Evolutionary conservation across 1,140 invertebrate species (phyloP), one percentile per base, ranked within the genome.

Genomic region (Anthonomus grandis): DNA sequence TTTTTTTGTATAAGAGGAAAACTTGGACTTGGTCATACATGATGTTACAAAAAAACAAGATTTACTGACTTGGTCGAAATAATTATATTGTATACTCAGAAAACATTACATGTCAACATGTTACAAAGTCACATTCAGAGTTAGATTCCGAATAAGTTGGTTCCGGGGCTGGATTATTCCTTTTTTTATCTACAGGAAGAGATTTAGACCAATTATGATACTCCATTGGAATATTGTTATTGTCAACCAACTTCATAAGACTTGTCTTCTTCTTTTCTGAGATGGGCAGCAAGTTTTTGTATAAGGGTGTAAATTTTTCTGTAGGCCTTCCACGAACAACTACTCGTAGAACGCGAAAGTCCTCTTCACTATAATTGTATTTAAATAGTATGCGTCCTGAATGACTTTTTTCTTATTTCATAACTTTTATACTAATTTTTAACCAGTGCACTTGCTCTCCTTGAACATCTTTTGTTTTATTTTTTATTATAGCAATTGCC

Each of bases 301-400:
- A 39, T 39, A 17, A 39, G 9, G 13, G 13, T 39, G 9, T 39
- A 39, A 15, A 15, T 15, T n/a, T 39, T 9, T 39, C 37, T 13
- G 37, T 39, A 17, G 9, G 13, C 17, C 37, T 9, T 39, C 37
- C 37, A 12, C 37, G 13, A 5, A 9, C 37, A 39, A 39, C 6
- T 39, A 39, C 13, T 39, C 37, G 9, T n/a, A 39, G 9, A 13
- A 39, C 15, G 37, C 37, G 37, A 39, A 12, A 39, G 15, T 39
- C 13, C 10, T 39, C 37, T 12, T 39, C 5, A 39, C 37, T 39
- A 39, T 39, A 39, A 13, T 39, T 39, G 37, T 39, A 39, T 39
- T 39, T 39, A 39, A 39, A 39, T 39, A 39, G 37, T 39, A 39
- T 39, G 37, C 37, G 13, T 17, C 37, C 37, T 39, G 37, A 15